These are phyloP conservation scores for Pollenia amentaria DNA, from an alignment of 2,888 invertebrate genomes.

Conservation along the genomic window DNA sequence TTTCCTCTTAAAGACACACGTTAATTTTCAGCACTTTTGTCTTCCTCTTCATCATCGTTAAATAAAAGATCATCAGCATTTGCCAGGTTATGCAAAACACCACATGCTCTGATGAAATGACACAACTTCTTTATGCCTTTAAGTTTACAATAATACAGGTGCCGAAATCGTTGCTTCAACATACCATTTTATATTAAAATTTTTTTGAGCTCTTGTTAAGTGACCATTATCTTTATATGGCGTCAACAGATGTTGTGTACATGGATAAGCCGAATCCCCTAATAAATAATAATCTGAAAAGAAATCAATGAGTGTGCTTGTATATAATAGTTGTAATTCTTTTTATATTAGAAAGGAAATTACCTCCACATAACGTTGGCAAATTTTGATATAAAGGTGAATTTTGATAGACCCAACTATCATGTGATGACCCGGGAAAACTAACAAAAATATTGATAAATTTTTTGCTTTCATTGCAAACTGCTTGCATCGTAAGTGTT, in stretches of 20 bases:
- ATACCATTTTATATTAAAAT: background rate
- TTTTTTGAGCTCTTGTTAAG: background rate
- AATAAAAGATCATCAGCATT: background rate
- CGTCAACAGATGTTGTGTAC: background rate
- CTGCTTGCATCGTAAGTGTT: constrained; percentile 19
- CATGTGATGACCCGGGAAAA: constrained; percentile 17
- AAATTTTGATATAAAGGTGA: too few relatives aligned
- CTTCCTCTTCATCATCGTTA: background rate
- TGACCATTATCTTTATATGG: constrained; percentile 6
- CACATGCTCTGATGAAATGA: too few relatives aligned
- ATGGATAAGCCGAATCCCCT: constrained; percentile 12
- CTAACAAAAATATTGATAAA: constrained; percentile 11
- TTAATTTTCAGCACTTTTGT: background rate
- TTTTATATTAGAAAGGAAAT: too few relatives aligned
- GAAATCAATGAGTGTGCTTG: background rate
- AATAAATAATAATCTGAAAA: too few relatives aligned
- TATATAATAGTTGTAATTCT: too few relatives aligned
- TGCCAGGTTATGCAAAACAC: background rate
- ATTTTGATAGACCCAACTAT: constrained; percentile 32
- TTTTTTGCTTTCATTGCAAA: constrained; percentile 16
- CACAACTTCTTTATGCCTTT: constrained; percentile 9
- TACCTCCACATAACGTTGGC: constrained; percentile 15
- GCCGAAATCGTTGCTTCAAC: background rate
- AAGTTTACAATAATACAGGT: constrained; percentile 1
- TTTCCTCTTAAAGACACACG: background rate